phyloP scores from a whole-genome alignment of 2,113 vertebrate genomes.

The Clarias batrachus region DNA sequence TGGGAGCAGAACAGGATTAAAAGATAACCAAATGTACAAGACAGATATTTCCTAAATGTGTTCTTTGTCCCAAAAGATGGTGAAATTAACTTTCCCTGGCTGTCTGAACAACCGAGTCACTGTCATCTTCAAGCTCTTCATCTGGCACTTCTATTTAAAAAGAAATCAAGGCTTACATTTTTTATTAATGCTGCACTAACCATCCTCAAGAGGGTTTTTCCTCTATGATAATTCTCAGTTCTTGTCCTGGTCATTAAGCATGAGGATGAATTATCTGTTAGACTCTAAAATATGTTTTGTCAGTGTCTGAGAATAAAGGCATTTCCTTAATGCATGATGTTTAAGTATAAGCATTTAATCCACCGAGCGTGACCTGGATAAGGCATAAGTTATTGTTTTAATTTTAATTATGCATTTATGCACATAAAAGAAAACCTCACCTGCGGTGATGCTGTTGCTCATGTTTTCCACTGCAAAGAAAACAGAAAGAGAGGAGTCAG shows the following conservation, averaged over 20 bases:
- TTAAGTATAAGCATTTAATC: neutral
- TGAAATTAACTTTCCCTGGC: neutral
- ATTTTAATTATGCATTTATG: neutral
- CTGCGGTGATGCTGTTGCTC: slow-evolving; percentile 72
- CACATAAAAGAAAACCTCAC: slow-evolving; percentile 57
- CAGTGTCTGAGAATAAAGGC: no score
- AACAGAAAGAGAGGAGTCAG: slow-evolving; percentile 23
- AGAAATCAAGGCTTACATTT: neutral
- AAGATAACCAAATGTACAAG: neutral
- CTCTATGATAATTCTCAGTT: neutral
- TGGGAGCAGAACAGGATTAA: neutral
- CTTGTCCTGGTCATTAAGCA: neutral
- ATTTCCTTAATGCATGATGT: neutral
- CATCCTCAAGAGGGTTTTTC: neutral
- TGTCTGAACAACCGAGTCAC: neutral
- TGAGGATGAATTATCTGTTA: neutral
- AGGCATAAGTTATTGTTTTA: neutral
- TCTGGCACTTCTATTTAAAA: neutral
- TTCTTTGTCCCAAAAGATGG: neutral
- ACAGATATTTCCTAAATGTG: neutral
- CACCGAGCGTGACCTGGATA: neutral
- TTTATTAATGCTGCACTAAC: neutral
- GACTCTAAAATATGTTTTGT: neutral
- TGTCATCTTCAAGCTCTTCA: neutral
- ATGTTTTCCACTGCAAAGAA: slow-evolving; percentile 76